A percentile compares a stretch with the other conserved stretches of the same genome.
phyloP scores from a whole-genome alignment of 2,113 vertebrate genomes.

The Eudorcas thomsonii region DNA sequence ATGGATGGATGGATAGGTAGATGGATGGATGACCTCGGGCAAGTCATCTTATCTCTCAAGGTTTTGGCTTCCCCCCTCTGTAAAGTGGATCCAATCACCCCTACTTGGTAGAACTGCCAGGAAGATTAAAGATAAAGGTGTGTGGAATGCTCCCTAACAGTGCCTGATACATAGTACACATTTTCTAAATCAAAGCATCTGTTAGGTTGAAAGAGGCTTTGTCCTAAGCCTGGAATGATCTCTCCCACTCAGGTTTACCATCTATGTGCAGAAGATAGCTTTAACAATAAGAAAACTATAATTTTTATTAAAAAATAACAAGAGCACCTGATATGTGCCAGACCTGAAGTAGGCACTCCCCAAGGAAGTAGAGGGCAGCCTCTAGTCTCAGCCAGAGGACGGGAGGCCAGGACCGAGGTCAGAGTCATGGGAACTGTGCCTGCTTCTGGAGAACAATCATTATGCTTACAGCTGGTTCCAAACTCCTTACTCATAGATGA shows the following conservation, averaged over 20 bases:
- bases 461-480: constrained; percentile 44
- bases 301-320: constrained; percentile 40
- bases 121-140: constrained; percentile 1
- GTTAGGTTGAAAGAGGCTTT: constrained; percentile 46
- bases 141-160: not conserved
- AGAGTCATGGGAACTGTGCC: not conserved
- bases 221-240: not conserved
- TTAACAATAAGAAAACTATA: constrained; percentile 18
- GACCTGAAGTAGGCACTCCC: constrained; percentile 13
- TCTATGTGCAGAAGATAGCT: not conserved
- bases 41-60: not conserved
- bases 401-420: not conserved
- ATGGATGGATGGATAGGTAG: not conserved
- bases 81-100: not conserved
- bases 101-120: not conserved
- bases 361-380: not conserved
- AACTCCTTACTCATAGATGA: constrained; percentile 68
- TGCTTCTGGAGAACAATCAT: constrained; percentile 37
- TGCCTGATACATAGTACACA: not conserved
- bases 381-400: constrained; percentile 4
- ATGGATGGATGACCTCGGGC: not conserved
- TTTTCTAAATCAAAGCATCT: constrained; percentile 35
- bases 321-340: not conserved
- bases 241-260: not conserved
- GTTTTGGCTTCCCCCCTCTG: not conserved